phyloP scores from a whole-genome alignment of 1,140 invertebrate genomes.

The Holotrichia oblita region DNA sequence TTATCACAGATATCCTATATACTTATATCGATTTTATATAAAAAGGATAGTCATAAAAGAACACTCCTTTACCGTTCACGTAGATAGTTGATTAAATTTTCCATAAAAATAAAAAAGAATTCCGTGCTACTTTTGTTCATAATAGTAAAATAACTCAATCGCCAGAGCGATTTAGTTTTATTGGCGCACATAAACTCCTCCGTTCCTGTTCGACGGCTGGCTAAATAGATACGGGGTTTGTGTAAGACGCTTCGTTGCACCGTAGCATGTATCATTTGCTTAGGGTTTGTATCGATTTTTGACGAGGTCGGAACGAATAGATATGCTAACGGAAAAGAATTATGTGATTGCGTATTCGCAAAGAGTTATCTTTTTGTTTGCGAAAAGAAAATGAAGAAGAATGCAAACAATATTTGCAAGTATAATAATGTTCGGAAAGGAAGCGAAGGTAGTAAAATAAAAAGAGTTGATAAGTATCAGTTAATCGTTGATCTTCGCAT shows the following conservation, averaged over 20 bases:
- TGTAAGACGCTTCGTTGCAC: slow-evolving; percentile 5
- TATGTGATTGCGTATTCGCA: not conserved
- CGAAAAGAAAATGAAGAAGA: not conserved
- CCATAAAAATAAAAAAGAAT: not conserved
- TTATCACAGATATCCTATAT: not conserved
- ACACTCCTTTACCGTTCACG: not conserved
- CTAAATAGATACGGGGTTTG: not conserved
- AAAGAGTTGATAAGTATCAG: no score
- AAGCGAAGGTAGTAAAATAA: no score
- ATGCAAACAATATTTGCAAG: not conserved
- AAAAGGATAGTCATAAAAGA: not conserved
- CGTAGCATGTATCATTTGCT: not conserved
- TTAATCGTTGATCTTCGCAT: no score
- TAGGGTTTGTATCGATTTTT: not conserved
- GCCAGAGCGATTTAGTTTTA: not conserved
- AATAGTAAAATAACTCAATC: slow-evolving; percentile 9
- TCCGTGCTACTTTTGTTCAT: not conserved
- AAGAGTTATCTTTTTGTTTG: not conserved
- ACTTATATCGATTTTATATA: not conserved
- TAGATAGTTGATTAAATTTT: slow-evolving; percentile 8
- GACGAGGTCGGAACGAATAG: not conserved
- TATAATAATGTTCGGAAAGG: no score
- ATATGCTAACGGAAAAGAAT: not conserved
- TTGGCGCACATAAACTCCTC: not conserved
- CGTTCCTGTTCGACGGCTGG: not conserved